phyloP scores from a whole-genome alignment of 2,797 vertebrate species.

The Sylvia borin region DNA sequence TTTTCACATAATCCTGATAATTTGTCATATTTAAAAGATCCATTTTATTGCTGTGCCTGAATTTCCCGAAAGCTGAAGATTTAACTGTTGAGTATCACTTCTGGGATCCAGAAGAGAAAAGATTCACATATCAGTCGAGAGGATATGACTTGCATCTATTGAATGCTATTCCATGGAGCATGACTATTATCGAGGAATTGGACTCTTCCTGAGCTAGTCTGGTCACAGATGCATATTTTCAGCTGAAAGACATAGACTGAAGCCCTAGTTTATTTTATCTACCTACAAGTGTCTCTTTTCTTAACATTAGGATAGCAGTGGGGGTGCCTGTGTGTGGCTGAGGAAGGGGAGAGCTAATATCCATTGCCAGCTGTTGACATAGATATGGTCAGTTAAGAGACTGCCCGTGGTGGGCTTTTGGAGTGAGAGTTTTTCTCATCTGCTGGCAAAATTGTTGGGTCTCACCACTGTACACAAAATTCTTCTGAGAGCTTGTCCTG shows the following conservation, averaged over 20 bases:
- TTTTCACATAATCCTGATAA: background rate
- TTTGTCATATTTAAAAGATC: background rate
- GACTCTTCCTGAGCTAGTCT: background rate
- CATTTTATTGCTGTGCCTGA: background rate
- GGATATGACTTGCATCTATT: background rate
- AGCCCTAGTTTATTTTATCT: background rate
- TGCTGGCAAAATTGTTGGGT: background rate
- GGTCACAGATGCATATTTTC: background rate
- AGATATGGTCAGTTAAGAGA: background rate
- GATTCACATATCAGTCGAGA: background rate
- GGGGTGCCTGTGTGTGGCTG: background rate
- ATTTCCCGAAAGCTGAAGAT: background rate
- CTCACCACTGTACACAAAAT: background rate
- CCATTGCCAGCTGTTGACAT: background rate
- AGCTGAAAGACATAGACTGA: background rate
- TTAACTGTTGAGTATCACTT: background rate
- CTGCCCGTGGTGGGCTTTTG: background rate
- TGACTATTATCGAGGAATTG: background rate
- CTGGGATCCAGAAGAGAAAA: background rate
- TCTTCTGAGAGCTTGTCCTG: background rate
- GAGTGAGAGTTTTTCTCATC: background rate
- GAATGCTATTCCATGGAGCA: background rate
- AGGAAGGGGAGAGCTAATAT: background rate
- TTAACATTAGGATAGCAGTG: background rate
- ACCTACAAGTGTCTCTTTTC: background rate